Percentiles rank a stretch among this genome's conserved stretches.
Conservation (phyloP, 2,113 vertebrate genomes). For the Nesoenas mayeri region DNA sequence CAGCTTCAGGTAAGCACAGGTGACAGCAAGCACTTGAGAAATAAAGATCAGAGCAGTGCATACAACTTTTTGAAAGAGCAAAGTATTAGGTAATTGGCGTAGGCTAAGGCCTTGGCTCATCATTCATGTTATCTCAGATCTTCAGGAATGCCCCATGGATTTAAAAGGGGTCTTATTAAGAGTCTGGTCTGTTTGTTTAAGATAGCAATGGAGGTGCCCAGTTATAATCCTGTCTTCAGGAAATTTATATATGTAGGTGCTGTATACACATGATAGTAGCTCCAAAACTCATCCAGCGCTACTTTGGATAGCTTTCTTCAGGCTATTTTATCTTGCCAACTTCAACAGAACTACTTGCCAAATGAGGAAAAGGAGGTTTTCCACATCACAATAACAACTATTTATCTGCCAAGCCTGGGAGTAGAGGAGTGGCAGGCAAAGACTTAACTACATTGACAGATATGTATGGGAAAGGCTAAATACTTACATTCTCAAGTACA, state of each 20-base stretch:
- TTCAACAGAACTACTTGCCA: conserved; percentile 5
- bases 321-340: background rate
- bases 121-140: background rate
- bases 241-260: background rate
- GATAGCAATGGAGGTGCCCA: background rate
- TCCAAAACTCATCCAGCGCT: background rate
- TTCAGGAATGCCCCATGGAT: background rate
- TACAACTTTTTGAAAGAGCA: background rate
- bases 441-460: conserved; percentile 20
- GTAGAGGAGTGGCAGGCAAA: conserved; percentile 28
- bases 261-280: background rate
- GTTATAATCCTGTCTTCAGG: background rate
- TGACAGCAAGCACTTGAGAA: background rate
- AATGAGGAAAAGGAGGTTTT: conserved; percentile 32
- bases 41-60: background rate
- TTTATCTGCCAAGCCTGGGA: conserved; percentile 35
- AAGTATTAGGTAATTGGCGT: background rate
- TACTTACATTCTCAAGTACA: conserved; percentile 8
- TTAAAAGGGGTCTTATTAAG: background rate
- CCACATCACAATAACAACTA: conserved; percentile 2
- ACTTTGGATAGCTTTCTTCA: background rate
- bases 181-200: background rate
- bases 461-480: conserved; percentile 26
- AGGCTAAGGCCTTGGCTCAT: background rate
- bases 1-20: background rate